phyloP scores from a whole-genome alignment of 2,797 vertebrate genomes.

The Synanceia verrucosa region DNA sequence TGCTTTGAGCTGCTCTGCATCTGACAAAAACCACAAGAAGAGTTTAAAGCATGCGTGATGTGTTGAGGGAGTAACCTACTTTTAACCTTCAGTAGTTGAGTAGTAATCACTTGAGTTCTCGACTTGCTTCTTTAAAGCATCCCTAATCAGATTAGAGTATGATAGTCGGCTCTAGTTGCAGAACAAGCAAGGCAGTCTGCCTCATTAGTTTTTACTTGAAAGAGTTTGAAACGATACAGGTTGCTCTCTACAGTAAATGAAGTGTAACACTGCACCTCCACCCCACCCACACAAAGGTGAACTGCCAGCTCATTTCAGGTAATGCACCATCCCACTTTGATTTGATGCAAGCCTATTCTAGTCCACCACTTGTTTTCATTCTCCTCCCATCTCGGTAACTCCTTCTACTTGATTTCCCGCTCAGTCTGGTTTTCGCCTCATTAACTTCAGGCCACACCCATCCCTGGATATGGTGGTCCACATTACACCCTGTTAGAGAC shows the following conservation, averaged over 20 bases:
- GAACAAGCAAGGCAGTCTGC: background rate
- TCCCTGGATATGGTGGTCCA: slow-evolving; percentile 56
- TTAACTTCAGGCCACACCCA: slow-evolving; percentile 67
- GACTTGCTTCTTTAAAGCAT: slow-evolving; percentile 10
- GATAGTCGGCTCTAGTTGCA: slow-evolving; percentile 28
- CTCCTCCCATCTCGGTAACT: slow-evolving; percentile 29
- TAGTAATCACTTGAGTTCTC: slow-evolving; percentile 10
- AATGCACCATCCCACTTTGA: slow-evolving; percentile 10
- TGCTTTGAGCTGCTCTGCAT: background rate
- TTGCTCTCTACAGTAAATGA: slow-evolving; percentile 29
- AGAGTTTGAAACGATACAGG: slow-evolving; percentile 23
- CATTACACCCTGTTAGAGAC: slow-evolving; percentile 50
- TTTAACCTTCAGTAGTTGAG: slow-evolving; percentile 2
- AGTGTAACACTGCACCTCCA: slow-evolving; percentile 9
- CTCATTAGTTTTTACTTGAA: slow-evolving; percentile 42
- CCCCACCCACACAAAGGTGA: slow-evolving; percentile 23
- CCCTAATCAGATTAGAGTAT: slow-evolving; percentile 14
- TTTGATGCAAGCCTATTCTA: slow-evolving; percentile 45
- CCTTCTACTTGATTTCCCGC: slow-evolving; percentile 55
- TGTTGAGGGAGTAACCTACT: slow-evolving; percentile 13
- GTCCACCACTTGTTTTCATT: slow-evolving; percentile 52
- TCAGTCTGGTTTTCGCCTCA: slow-evolving; percentile 59
- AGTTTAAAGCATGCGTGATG: background rate
- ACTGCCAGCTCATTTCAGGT: slow-evolving; percentile 8
- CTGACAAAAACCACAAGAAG: background rate